A percentile compares a stretch with the other conserved stretches of the same genome.
Evolutionary conservation across 2,113 vertebrate species (phyloP).

Genomic region (Hemichromis elongatus): DNA sequence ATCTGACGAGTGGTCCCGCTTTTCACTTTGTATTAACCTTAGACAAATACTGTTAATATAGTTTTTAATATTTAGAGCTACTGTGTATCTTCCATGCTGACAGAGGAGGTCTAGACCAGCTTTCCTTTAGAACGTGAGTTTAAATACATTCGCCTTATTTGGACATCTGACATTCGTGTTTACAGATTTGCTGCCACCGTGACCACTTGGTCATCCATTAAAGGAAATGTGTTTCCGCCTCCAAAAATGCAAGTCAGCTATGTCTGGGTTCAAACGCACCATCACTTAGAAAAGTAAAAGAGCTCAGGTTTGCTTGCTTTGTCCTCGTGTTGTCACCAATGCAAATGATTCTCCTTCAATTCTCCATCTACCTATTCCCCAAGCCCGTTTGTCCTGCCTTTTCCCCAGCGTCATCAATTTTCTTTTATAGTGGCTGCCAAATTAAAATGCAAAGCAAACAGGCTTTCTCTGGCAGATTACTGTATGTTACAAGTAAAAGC

Average conservation of each 20-base stretch:
- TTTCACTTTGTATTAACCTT: neutral
- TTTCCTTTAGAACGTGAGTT: neutral
- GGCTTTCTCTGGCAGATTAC: neutral
- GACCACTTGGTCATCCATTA: neutral
- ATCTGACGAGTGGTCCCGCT: neutral
- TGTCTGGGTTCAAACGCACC: neutral
- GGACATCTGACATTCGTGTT: neutral
- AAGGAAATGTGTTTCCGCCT: neutral
- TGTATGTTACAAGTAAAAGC: neutral
- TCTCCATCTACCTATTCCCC: neutral
- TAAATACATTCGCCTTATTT: neutral
- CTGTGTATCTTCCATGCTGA: neutral
- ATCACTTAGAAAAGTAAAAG: neutral
- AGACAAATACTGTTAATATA: neutral
- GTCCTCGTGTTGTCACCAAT: neutral
- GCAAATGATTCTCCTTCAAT: neutral
- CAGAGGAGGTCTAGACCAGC: neutral
- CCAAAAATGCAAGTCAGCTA: neutral
- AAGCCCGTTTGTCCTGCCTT: neutral
- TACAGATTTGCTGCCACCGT: neutral
- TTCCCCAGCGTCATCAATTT: neutral
- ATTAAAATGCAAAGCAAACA: slow-evolving; percentile 37
- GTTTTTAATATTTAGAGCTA: neutral
- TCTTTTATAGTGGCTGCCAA: slow-evolving; percentile 1
- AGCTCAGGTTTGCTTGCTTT: neutral